Evolutionary conservation across 2,888 invertebrate genomes (phyloP), one percentile per base, ranked within the genome.

Genomic region (Orchesellides sinensis): DNA sequence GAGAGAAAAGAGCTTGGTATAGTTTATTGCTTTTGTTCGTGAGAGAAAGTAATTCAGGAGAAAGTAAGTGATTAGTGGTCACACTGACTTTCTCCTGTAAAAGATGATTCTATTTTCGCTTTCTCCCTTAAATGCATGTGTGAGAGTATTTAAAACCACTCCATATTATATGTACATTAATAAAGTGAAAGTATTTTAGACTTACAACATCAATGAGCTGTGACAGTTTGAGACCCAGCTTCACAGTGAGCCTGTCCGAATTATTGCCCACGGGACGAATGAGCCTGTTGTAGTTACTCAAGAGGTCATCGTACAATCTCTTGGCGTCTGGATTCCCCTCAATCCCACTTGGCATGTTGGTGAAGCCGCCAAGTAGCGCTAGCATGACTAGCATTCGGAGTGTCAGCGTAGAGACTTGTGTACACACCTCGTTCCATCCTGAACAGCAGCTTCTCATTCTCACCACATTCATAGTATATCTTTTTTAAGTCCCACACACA

Each of bases 221-320:
- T 14, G 98, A 98, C 86, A 99, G 92, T 86, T 98, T 93, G 84
- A 99, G 92, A 17, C 98, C 98, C 83, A 99, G 92, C 90, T 96
- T 97, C 86, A 99, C 98, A 82, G 96, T 92, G 79, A 99, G 96
- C 0, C 96, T 96, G 90, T 98, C 97, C 74, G 96, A 97, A 90
- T 97, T 97, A 91, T 97, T 97, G 49, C 86, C 86, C 17, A 98
- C 98, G 14, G 98, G 98, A 88, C 98, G 92, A 87, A 98, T 98
- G 80, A 98, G 93, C 88, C 98, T 94, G 91, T 99, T 99, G 91
- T 99, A 99, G 91, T 96, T 97, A 89, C 96, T 96, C 89, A 99
- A 92, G 87, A 99, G 92, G 91, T 99, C 98, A 90, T 99, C 98
- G 91, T 98, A 99, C 73, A 99, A 93, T 88, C 98, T 93, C 90